These are phyloP conservation scores for Parthenolecanium corni DNA, from an alignment of 2,888 invertebrate species.

Conservation along the genomic window DNA sequence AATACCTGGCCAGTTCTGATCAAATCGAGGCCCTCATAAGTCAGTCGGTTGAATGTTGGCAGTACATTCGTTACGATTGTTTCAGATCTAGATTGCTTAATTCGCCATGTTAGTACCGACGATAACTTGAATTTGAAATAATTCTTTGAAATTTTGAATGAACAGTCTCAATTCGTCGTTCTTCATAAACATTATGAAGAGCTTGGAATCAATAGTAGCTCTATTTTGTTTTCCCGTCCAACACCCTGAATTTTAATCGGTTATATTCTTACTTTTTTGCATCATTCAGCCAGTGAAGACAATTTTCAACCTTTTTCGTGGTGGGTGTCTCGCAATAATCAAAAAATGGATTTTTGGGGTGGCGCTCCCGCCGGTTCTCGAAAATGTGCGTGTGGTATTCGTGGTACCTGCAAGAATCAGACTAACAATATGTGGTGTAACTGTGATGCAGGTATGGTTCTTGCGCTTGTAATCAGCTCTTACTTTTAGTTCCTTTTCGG, in stretches of 20 bases:
- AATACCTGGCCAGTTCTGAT: constrained; percentile 70
- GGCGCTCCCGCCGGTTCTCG: constrained; percentile 70
- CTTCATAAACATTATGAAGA: no score
- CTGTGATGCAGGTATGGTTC: constrained; percentile 60
- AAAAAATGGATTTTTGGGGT: constrained; percentile 96
- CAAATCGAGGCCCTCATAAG: constrained; percentile 83
- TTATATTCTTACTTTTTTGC: not conserved
- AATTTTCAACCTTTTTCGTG: constrained; percentile 78
- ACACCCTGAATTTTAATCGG: not conserved
- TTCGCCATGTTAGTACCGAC: constrained; percentile 54
- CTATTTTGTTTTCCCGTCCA: no score
- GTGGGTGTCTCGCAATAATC: constrained; percentile 91
- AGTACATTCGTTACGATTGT: constrained; percentile 77
- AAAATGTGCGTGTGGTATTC: constrained; percentile 82
- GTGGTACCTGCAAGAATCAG: constrained; percentile 67
- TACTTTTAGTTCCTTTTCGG: not conserved
- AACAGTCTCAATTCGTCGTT: no score
- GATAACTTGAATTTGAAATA: not conserved
- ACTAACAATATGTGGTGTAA: constrained; percentile 94
- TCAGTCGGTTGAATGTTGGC: constrained; percentile 67
- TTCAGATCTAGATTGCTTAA: constrained; percentile 71
- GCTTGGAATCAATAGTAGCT: no score
- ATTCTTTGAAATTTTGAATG: no score
- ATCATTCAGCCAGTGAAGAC: constrained; percentile 16
- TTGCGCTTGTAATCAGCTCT: no score